These are phyloP conservation scores for Echinops telfairi DNA, from an alignment of 2,113 vertebrate genomes.

Conservation along the genomic window DNA sequence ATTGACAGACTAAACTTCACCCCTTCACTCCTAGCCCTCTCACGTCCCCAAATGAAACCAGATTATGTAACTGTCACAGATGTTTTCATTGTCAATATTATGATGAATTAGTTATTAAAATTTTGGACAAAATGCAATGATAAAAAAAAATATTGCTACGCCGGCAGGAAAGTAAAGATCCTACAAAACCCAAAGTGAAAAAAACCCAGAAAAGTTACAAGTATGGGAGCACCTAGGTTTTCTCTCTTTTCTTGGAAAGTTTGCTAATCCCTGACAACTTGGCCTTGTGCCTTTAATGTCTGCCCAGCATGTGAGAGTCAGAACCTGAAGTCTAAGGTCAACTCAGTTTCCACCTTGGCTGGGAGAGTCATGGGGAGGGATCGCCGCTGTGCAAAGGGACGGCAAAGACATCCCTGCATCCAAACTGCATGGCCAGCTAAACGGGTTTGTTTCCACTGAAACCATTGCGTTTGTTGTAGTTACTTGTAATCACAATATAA, in stretches of 20 bases:
- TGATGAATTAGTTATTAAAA: neutral
- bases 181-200: neutral
- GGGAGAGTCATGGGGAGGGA: neutral
- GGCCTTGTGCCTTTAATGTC: neutral
- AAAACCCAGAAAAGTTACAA: neutral
- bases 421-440: neutral
- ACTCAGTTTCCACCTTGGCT: neutral
- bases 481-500: neutral
- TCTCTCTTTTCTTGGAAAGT: neutral
- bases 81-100: neutral
- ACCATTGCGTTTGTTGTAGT: neutral
- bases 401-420: neutral
- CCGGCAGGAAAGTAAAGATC: slow-evolving; percentile 15
- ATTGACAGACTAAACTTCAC: too few relatives aligned
- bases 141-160: neutral
- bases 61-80: too few relatives aligned
- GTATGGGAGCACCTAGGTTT: neutral
- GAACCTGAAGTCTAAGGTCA: neutral
- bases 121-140: neutral
- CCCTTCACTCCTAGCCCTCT: too few relatives aligned
- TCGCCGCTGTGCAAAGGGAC: neutral
- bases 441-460: too few relatives aligned
- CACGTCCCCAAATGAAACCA: too few relatives aligned
- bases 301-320: neutral
- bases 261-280: neutral